Percentiles rank a stretch among this genome's conserved stretches.
Evolutionary conservation across 2,888 invertebrate species (phyloP).

Genomic region (Cheiracanthium punctorium): DNA sequence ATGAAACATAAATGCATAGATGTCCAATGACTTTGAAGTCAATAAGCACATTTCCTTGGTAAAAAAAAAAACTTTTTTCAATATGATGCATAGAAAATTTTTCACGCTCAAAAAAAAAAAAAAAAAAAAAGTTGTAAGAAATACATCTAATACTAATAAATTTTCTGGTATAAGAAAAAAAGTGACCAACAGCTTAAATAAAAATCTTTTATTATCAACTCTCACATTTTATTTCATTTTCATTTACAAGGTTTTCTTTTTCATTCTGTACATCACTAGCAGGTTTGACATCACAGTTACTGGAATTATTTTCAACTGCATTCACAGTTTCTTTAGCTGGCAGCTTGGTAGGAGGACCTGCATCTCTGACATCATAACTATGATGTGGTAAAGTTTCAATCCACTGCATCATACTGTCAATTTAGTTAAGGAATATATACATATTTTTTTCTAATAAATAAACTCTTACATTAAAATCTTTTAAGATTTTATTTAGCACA

Average conservation of each 20-base stretch:
- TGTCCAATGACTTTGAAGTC: too few relatives aligned
- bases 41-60: too few relatives aligned
- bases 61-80: too few relatives aligned
- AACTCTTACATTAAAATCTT: too few relatives aligned
- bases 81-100: too few relatives aligned
- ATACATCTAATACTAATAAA: too few relatives aligned
- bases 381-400: constrained; percentile 71
- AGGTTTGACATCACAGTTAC: not conserved
- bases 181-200: not conserved
- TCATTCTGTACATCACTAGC: too few relatives aligned
- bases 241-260: too few relatives aligned
- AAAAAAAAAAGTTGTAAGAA: too few relatives aligned
- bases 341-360: constrained; percentile 38
- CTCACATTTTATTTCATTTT: constrained; percentile 48
- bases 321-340: constrained; percentile 23
- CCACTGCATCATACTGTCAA: constrained; percentile 71
- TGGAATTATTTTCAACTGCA: not conserved
- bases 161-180: not conserved
- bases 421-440: constrained; percentile 19
- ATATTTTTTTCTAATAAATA: not conserved
- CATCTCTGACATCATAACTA: constrained; percentile 69
- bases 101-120: too few relatives aligned
- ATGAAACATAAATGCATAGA: too few relatives aligned
- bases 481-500: too few relatives aligned
- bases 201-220: constrained; percentile 13